A percentile compares a stretch with the other conserved stretches of the same genome.
phyloP scores from a whole-genome alignment of 2,113 vertebrate species.

The Ammospiza caudacuta region DNA sequence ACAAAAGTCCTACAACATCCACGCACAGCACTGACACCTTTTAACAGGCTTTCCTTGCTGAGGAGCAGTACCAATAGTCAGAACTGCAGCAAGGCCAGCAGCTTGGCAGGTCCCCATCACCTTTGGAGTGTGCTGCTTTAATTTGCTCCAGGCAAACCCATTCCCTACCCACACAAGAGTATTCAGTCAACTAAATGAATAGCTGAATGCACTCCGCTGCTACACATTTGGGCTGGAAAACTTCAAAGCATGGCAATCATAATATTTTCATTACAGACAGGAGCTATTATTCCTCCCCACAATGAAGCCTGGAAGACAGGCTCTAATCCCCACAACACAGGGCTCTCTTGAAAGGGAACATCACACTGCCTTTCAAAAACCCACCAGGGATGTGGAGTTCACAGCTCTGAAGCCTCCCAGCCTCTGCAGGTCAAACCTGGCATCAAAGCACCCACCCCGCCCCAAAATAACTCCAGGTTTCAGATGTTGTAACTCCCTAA shows the following conservation, averaged over 20 bases:
- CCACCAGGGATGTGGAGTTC: background rate
- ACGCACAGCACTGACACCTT: fast-evolving
- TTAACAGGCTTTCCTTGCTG: background rate
- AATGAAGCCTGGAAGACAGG: background rate
- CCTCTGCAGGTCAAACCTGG: fast-evolving
- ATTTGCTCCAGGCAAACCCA: background rate
- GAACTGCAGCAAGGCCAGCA: background rate
- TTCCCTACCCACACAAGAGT: background rate
- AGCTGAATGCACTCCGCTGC: background rate
- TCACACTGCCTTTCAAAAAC: background rate
- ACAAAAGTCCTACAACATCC: background rate
- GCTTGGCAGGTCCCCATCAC: background rate
- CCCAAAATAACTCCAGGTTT: background rate
- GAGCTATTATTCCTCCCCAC: background rate
- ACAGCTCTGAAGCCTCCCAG: background rate
- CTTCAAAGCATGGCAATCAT: background rate
- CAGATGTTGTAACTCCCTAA: background rate
- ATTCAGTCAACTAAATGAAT: background rate
- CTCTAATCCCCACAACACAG: background rate
- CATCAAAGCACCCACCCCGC: background rate
- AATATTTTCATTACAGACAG: background rate
- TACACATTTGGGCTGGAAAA: background rate
- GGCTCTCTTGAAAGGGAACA: background rate
- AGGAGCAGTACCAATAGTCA: background rate
- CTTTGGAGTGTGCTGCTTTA: background rate